Evolutionary conservation across 2,888 invertebrate species (phyloP), one percentile per base, ranked within the genome.

Genomic region (Xestobium rufovillosum): DNA sequence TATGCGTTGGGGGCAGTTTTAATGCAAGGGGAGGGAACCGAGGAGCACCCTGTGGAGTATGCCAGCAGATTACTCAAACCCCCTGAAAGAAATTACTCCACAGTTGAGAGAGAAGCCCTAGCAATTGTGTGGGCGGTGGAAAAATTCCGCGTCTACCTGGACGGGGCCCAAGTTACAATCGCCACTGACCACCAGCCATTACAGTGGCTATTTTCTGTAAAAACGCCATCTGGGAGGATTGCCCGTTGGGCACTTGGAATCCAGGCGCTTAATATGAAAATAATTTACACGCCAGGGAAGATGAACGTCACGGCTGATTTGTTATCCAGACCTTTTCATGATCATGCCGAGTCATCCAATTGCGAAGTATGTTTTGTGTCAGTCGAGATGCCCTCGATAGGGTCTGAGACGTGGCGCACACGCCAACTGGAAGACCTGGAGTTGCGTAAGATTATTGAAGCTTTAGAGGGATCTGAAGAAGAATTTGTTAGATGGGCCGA

Each of bases 401-500:
- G 23, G 23, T 6, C n/a, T 19, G 23, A 19, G n/a, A n/a, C 6
- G 6, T 19, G 23, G 23, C 6, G 23, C 6, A 19, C 6, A 6
- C 23, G 23, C 6, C n/a, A n/a, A 8, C 23, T 19, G 23, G 23
- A 19, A 19, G 23, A 19, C n/a, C 23, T n/a, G 6, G 23, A 19
- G n/a, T 19, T 19, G 23, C 6, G n/a, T 8, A 19, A 19, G 23
- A 19, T 19, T 8, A 19, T 19, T 19, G 23, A 19, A 8, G 23
- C 6, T 19, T 19, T 19, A n/a, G 23, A 19, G n/a, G 23, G n/a
- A 8, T 19, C 23, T 8, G 23, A 19, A 19, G 23, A 19, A 8
- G n/a, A n/a, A 6, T 19, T 19, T 19, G 6, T 19, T 19, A 19
- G 23, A 19, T 19, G 23, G 23, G n/a, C 23, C 23, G 23, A 19